Evolutionary conservation across 2,797 vertebrate species (phyloP).

Genomic region (Pristis pectinata): DNA sequence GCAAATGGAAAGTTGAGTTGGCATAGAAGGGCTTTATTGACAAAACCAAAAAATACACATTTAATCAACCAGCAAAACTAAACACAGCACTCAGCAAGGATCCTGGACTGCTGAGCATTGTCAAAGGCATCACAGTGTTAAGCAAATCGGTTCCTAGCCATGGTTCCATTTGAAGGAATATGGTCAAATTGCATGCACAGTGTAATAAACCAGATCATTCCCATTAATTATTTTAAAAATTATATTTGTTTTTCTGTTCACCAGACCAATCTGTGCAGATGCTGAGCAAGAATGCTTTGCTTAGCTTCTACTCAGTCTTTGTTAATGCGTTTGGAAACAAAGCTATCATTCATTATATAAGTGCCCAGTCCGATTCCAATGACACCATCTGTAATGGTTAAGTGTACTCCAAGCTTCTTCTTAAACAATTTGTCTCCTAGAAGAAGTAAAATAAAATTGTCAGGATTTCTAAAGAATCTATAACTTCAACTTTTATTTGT

Average conservation of each 20-base stretch:
- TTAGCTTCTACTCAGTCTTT: background rate
- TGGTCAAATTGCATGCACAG: background rate
- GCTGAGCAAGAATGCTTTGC: background rate
- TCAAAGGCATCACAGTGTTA: constrained; percentile 9
- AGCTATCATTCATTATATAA: background rate
- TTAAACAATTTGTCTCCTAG: too few relatives aligned
- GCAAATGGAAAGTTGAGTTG: constrained; percentile 1
- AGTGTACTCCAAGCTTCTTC: too few relatives aligned
- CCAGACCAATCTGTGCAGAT: background rate
- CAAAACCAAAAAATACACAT: constrained; percentile 11
- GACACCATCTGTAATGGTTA: background rate
- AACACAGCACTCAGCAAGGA: constrained; percentile 4
- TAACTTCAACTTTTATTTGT: too few relatives aligned
- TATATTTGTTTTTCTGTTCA: background rate
- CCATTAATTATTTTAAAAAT: background rate
- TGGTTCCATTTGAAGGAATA: background rate
- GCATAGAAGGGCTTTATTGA: constrained; percentile 1
- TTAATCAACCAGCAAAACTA: background rate
- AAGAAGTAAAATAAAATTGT: too few relatives aligned
- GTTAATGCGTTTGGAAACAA: background rate
- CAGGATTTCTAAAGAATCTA: too few relatives aligned
- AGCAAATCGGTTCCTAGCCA: background rate
- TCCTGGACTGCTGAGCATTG: background rate
- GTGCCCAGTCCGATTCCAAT: background rate
- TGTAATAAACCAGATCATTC: background rate